Evolutionary conservation across 2,113 vertebrate genomes (phyloP).

Genomic region (Seriola rivoliana): DNA sequence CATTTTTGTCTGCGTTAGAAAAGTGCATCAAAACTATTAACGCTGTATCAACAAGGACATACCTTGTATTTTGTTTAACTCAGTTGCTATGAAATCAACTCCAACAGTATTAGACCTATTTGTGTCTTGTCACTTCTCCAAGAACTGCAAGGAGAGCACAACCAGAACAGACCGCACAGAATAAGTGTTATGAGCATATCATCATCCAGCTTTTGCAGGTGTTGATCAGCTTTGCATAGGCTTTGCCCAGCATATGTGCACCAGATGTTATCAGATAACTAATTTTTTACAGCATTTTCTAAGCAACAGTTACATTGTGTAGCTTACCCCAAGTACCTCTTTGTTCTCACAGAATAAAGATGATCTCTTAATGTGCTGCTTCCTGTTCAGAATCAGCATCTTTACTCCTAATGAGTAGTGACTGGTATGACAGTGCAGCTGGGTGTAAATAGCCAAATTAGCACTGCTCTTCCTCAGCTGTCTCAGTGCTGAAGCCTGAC

Average conservation of each 20-base stretch:
- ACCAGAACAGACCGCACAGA: slow-evolving; percentile 24
- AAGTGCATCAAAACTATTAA: not conserved
- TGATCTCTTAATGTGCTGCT: not conserved
- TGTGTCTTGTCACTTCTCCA: not conserved
- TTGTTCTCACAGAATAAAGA: not conserved
- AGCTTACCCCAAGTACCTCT: not conserved
- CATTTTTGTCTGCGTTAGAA: not conserved
- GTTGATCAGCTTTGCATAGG: slow-evolving; percentile 12
- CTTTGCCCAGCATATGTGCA: slow-evolving; percentile 18
- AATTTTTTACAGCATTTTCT: not conserved
- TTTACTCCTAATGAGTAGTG: slow-evolving; percentile 19
- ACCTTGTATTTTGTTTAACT: not conserved
- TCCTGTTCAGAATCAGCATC: slow-evolving; percentile 6
- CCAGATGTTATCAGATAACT: slow-evolving; percentile 28
- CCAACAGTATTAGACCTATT: not conserved
- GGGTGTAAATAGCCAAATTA: not conserved
- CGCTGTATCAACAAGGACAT: no score
- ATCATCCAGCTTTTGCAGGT: slow-evolving; percentile 36
- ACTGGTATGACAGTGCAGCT: slow-evolving; percentile 20
- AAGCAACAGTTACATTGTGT: not conserved
- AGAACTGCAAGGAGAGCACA: not conserved
- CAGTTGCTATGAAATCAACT: not conserved
- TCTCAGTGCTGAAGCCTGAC: not conserved
- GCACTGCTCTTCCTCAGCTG: slow-evolving; percentile 5
- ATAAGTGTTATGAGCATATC: not conserved